A percentile compares a stretch with the other conserved stretches of the same genome.
Conservation (phyloP, 2,113 vertebrate species). For the Peromyscus leucopus region DNA sequence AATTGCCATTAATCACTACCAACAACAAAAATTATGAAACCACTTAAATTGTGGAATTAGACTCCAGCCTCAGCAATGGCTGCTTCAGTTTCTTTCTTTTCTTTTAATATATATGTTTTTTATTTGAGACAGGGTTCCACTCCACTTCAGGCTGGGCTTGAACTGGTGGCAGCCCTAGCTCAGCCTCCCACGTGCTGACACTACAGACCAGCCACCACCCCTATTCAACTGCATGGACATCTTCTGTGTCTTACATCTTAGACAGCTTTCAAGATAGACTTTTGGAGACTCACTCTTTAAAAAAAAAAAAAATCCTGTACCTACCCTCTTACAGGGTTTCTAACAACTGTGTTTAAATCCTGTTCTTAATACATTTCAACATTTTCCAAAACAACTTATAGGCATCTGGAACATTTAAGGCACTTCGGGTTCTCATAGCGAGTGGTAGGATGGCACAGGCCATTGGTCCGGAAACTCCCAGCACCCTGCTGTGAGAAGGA, state of each 20-base stretch:
- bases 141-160: neutral
- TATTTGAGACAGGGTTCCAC: neutral
- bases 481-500: neutral
- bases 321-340: neutral
- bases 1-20: neutral
- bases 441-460: neutral
- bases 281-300: neutral
- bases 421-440: neutral
- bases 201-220: neutral
- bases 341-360: neutral
- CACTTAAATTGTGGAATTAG: neutral
- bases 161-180: neutral
- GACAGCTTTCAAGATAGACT: neutral
- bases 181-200: neutral
- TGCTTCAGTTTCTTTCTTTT: neutral
- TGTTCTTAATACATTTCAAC: too few species aligned
- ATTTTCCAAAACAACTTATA: neutral
- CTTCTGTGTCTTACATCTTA: neutral
- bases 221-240: neutral
- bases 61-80: neutral
- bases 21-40: neutral
- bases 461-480: neutral
- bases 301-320: neutral
- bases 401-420: neutral
- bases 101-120: too few species aligned